Evolutionary conservation across 2,797 vertebrate genomes (phyloP), one percentile per base, ranked within the genome.

Genomic region (Philypnodon macrostomus): DNA sequence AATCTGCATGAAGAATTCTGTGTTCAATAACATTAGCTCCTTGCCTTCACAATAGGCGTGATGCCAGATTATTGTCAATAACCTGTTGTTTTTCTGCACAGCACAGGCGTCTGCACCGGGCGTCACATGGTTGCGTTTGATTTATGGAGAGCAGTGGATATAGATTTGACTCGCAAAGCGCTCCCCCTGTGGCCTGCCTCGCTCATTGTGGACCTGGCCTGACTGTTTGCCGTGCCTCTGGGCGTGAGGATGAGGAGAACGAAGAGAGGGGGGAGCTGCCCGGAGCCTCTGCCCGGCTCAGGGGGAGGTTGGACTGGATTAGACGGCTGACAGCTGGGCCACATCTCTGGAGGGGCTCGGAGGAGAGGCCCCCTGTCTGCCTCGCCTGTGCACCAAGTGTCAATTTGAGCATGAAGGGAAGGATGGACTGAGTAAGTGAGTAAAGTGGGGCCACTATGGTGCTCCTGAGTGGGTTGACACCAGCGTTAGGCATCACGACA

Each of bases 281-380:
- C 69, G 75, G 76, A 81, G 81, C 76, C 81, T 67, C 69, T 70
- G 81, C 84, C 75, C 73, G 75, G 79, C 84, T 86, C 87, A 80
- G 82, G 77, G 84, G 86, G 85, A 83, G 82, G 80, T 82, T 86
- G 86, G 83, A 85, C 85, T 87, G 88, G 86, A 90, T 90, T 87
- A 88, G 84, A 89, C 67, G 84, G 81, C 87, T 89, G 88, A 89
- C 87, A 90, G 88, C 87, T 89, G 87, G 88, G 83, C 87, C 85
- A 85, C 81, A 84, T 87, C 88, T 89, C 88, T 84, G 80, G 88
- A 86, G 88, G 85, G 80, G 55, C 47, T 19, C 79, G 73, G 82
- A 63, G 65, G 74, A 80, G 81, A 83, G 85, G 73, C 83, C 75
- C 85, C 79, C 81, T 81, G 81, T 83, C 85, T 83, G 74, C 85